Conservation (phyloP, 2,888 invertebrate genomes). For the Epirrita christyi region DNA sequence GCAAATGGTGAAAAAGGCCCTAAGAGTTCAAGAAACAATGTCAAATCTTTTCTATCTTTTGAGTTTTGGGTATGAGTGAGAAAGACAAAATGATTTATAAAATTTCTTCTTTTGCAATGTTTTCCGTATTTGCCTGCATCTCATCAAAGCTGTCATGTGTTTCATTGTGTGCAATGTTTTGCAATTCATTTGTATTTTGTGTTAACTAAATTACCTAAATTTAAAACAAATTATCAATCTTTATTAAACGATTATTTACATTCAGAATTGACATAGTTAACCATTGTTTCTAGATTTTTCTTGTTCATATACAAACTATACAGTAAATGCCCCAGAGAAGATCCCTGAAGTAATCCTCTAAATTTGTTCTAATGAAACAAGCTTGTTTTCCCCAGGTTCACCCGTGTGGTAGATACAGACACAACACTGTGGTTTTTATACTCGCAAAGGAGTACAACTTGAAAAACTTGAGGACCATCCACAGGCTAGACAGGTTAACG, state of each 20-base stretch:
- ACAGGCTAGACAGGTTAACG: slow-evolving; percentile 98
- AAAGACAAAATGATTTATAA: slow-evolving; percentile 6
- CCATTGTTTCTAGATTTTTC: background rate
- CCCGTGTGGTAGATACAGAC: slow-evolving; percentile 98
- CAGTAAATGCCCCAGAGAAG: slow-evolving; percentile 6
- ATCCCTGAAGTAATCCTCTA: slow-evolving; percentile 18
- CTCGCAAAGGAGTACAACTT: slow-evolving; percentile 98
- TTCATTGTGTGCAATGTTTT: slow-evolving; percentile 22
- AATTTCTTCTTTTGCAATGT: background rate
- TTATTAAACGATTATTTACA: slow-evolving; percentile 1
- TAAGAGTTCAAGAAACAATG: background rate
- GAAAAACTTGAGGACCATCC: slow-evolving; percentile 96
- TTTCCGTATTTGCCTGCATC: slow-evolving; percentile 32
- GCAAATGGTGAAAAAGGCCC: slow-evolving; percentile 1
- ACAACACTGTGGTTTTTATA: slow-evolving; percentile 98
- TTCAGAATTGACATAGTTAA: slow-evolving; percentile 3
- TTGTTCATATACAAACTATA: slow-evolving; percentile 12
- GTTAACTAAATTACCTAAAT: slow-evolving; percentile 5
- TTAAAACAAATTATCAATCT: slow-evolving; percentile 8
- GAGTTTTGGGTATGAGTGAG: slow-evolving; percentile 16
- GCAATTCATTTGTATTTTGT: slow-evolving; percentile 16
- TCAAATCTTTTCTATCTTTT: slow-evolving; percentile 12
- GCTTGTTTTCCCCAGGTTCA: slow-evolving; percentile 89
- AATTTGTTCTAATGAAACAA: slow-evolving; percentile 31
- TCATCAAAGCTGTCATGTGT: slow-evolving; percentile 27